These are phyloP conservation scores for Cephalotes varians DNA, from an alignment of 2,888 invertebrate genomes.

Conservation along the genomic window DNA sequence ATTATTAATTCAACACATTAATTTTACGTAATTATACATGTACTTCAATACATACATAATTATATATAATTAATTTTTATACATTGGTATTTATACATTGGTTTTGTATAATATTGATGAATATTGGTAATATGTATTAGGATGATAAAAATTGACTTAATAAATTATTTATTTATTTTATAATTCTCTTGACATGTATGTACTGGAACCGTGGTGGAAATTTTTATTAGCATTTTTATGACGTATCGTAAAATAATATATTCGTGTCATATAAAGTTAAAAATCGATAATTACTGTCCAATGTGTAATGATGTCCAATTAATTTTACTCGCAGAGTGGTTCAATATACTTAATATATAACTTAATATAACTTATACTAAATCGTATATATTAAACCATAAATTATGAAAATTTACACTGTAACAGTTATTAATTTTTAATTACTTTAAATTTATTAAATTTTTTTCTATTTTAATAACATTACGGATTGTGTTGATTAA, in stretches of 20 bases:
- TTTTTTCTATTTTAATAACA: background rate
- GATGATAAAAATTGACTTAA: background rate
- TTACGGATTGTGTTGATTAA: background rate
- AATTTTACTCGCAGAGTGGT: background rate
- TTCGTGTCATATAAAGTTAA: background rate
- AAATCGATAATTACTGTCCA: slow-evolving; percentile 8
- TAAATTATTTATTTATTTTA: slow-evolving; percentile 1
- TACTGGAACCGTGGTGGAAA: background rate
- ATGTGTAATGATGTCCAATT: background rate
- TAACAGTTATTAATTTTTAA: background rate
- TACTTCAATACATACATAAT: too few relatives aligned
- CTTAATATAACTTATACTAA: too few relatives aligned
- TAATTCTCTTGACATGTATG: background rate
- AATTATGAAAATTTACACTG: too few relatives aligned
- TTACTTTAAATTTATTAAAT: background rate
- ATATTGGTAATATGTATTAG: background rate
- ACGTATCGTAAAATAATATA: slow-evolving; percentile 10
- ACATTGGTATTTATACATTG: too few relatives aligned
- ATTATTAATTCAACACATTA: slow-evolving; percentile 8
- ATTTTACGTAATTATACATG: background rate
- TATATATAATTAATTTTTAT: too few relatives aligned
- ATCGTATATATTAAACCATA: too few relatives aligned
- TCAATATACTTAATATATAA: background rate
- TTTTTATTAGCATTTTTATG: slow-evolving; percentile 8
- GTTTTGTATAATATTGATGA: background rate